phyloP scores from a whole-genome alignment of 2,113 vertebrate genomes.

The Zosterops lateralis region DNA sequence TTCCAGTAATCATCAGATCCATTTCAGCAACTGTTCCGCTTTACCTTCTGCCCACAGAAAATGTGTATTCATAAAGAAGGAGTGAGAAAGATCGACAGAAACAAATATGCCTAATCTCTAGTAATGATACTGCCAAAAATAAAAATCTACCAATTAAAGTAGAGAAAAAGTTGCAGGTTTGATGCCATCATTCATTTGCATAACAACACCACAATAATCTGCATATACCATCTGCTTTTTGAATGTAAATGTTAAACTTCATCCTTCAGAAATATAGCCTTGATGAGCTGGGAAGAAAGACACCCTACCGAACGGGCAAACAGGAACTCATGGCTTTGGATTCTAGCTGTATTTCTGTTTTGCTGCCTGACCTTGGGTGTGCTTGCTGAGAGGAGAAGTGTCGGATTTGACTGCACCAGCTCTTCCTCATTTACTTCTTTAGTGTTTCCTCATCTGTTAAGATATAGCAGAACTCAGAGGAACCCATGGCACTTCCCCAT shows the following conservation, averaged over 20 bases:
- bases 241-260: background rate
- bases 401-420: background rate
- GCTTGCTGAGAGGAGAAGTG: background rate
- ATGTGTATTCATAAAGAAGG: slow-evolving; percentile 18
- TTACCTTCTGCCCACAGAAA: slow-evolving; percentile 16
- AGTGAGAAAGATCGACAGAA: background rate
- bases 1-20: background rate
- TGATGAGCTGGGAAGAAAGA: background rate
- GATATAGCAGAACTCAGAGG: background rate
- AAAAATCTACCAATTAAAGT: background rate
- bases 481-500: background rate
- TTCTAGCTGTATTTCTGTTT: background rate
- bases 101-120: background rate
- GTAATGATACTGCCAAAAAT: background rate
- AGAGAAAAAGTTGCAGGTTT: background rate
- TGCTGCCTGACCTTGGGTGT: background rate
- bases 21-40: background rate
- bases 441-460: background rate
- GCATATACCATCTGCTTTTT: background rate
- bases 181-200: background rate
- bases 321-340: background rate
- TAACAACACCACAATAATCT: background rate
- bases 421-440: background rate
- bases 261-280: background rate
- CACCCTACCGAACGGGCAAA: rapidly evolving